Percentiles rank a stretch among this genome's conserved stretches.
Conservation (phyloP, 2,888 invertebrate genomes). For the Dugesia japonica region DNA sequence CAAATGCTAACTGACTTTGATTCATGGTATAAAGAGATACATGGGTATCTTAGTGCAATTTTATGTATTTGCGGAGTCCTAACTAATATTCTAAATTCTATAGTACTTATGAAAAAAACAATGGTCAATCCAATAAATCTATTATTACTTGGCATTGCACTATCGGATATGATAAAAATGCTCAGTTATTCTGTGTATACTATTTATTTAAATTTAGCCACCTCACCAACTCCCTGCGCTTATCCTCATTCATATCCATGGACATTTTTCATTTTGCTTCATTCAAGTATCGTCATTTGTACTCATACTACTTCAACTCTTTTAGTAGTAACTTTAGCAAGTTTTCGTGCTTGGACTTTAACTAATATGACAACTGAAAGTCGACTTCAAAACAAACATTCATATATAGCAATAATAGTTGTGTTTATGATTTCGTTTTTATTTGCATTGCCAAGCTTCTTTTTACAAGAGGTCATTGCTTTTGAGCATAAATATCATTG, state of each 20-base stretch:
- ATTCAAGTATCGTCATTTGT: conserved; percentile 16
- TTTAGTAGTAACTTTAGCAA: conserved; percentile 23
- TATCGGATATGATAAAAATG: conserved; percentile 30
- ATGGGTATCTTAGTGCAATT: conserved; percentile 68
- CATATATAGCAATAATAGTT: neutral
- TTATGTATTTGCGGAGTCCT: conserved; percentile 78
- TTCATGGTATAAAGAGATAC: conserved; percentile 48
- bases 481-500: conserved; percentile 14
- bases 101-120: conserved; percentile 55
- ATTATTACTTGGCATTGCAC: conserved; percentile 23
- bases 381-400: neutral
- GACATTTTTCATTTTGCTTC: neutral
- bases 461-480: neutral
- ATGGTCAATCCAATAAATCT: conserved; percentile 28
- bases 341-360: conserved; percentile 24
- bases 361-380: neutral
- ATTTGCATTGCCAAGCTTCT: neutral
- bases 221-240: neutral
- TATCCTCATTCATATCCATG: conserved; percentile 17
- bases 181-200: conserved; percentile 20
- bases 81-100: conserved; percentile 75
- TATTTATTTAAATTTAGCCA: conserved; percentile 21
- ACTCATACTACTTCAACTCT: conserved; percentile 24
- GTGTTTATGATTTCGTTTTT: neutral
- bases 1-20: neutral